Conservation (phyloP, 2,888 invertebrate species). For the Dioctria rufipes region DNA sequence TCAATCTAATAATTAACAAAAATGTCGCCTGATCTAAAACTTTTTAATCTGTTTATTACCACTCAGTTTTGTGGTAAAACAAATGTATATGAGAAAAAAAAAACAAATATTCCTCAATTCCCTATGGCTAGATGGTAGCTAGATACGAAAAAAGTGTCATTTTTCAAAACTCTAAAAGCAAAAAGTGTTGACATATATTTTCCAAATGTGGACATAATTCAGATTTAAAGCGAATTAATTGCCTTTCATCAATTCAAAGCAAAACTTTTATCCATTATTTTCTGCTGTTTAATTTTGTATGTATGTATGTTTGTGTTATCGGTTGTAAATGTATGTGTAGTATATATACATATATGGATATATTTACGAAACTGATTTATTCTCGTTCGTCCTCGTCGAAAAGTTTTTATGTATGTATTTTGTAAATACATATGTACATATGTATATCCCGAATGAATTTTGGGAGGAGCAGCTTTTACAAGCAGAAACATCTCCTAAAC, state of each 20-base stretch:
- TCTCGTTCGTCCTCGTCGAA: not conserved
- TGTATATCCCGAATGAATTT: conserved; percentile 19
- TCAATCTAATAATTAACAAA: too few relatives aligned
- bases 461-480: not conserved
- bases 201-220: not conserved
- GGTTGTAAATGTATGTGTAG: too few relatives aligned
- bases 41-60: too few relatives aligned
- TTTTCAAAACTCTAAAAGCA: too few relatives aligned
- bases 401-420: conserved; percentile 36
- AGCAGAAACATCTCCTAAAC: conserved; percentile 28
- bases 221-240: conserved; percentile 22
- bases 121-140: too few relatives aligned
- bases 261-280: conserved; percentile 35
- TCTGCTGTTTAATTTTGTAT: conserved; percentile 25
- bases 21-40: too few relatives aligned
- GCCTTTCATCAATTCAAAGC: conserved; percentile 21
- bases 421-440: too few relatives aligned
- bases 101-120: too few relatives aligned
- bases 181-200: too few relatives aligned
- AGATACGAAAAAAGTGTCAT: too few relatives aligned
- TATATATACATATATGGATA: not conserved
- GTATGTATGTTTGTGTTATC: not conserved
- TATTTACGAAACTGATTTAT: conserved; percentile 47
- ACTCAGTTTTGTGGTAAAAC: too few relatives aligned
- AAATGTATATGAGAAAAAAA: too few relatives aligned